Conservation (phyloP, 1,140 invertebrate genomes). For the Periplaneta americana region DNA sequence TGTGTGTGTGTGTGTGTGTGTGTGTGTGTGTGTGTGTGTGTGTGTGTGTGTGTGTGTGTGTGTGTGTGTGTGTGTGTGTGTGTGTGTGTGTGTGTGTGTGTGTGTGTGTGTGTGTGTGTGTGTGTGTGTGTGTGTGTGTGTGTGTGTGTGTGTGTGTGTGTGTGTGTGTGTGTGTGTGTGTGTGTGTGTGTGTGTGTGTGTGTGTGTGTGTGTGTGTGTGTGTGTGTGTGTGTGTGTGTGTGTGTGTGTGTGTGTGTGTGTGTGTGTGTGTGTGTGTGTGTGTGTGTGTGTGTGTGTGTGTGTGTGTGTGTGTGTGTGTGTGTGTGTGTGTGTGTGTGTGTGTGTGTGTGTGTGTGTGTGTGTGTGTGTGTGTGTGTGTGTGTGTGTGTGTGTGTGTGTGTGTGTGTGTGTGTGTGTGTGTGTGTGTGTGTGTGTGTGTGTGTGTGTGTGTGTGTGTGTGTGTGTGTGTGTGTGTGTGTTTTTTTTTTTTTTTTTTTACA, state of each 20-base stretch:
- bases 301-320: constrained; percentile 33
- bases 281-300: constrained; percentile 29
- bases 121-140: constrained; percentile 28
- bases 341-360: constrained; percentile 27
- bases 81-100: constrained; percentile 27
- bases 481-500: too few relatives aligned
- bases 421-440: background rate
- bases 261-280: constrained; percentile 27
- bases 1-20: constrained; percentile 15
- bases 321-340: constrained; percentile 32
- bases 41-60: constrained; percentile 9
- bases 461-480: too few relatives aligned
- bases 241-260: constrained; percentile 31
- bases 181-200: constrained; percentile 29
- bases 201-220: constrained; percentile 28
- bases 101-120: constrained; percentile 26
- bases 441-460: background rate
- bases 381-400: constrained; percentile 20
- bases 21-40: constrained; percentile 15
- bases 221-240: constrained; percentile 31
- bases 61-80: constrained; percentile 22
- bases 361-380: constrained; percentile 29
- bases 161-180: constrained; percentile 27
- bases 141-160: constrained; percentile 27
- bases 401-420: background rate